These are phyloP conservation scores for Oryzias curvinotus DNA, from an alignment of 2,113 vertebrate genomes.

Conservation along the genomic window DNA sequence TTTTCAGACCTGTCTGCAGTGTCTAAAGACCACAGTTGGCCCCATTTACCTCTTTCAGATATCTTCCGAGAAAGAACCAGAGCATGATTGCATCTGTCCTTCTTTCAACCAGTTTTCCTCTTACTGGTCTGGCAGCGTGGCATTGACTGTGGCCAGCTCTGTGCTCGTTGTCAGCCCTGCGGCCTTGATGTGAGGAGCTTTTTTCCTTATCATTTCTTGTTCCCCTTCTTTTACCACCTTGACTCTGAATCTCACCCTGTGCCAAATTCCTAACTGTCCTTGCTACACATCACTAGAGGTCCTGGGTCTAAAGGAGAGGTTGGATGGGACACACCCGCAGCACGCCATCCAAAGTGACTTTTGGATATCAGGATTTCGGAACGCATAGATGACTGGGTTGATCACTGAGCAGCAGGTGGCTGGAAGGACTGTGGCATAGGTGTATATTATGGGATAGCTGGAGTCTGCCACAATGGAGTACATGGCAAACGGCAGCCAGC, in stretches of 20 bases:
- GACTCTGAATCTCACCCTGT: constrained; percentile 12
- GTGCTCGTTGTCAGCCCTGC: constrained; percentile 13
- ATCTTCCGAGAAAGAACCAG: constrained; percentile 13
- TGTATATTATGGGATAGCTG: constrained; percentile 86
- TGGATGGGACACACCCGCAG: constrained; percentile 85
- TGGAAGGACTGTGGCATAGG: constrained; percentile 86
- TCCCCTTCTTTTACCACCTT: constrained; percentile 5
- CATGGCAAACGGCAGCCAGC: constrained; percentile 90
- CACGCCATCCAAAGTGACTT: constrained; percentile 90
- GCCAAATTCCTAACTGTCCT: constrained; percentile 21
- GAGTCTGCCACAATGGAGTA: constrained; percentile 88
- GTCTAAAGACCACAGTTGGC: constrained; percentile 47
- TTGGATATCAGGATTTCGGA: constrained; percentile 91
- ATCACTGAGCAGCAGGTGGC: constrained; percentile 89
- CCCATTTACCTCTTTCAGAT: constrained; percentile 7
- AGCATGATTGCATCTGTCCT: constrained; percentile 5
- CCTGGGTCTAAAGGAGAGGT: constrained; percentile 83
- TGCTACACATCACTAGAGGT: constrained; percentile 89
- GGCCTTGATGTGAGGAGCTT: constrained; percentile 26
- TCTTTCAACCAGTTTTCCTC: constrained; percentile 1
- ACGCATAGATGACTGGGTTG: constrained; percentile 92
- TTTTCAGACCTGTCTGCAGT: background rate
- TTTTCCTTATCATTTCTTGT: background rate
- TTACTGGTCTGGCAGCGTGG: background rate
- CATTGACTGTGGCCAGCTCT: constrained; percentile 20